These are phyloP conservation scores for Epinephelus lanceolatus DNA, from an alignment of 2,113 vertebrate genomes.

Conservation along the genomic window DNA sequence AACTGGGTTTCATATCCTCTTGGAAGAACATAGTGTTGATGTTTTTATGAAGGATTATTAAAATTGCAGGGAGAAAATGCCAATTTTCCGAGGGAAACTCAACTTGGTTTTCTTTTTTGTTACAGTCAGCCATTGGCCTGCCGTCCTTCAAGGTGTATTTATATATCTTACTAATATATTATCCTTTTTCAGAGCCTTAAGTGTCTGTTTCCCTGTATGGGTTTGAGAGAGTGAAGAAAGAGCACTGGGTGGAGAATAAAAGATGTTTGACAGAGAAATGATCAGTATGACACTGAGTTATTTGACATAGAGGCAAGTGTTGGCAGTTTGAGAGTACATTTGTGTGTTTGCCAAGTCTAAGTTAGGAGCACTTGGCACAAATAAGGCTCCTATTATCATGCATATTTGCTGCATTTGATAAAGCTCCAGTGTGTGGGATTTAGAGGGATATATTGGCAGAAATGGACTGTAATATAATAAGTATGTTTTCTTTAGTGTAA, in stretches of 20 bases:
- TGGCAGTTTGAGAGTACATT: not conserved
- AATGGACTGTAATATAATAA: no score
- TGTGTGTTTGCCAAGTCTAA: not conserved
- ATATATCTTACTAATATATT: not conserved
- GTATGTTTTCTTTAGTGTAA: no score
- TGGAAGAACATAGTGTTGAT: not conserved
- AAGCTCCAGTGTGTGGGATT: no score
- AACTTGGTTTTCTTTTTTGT: not conserved
- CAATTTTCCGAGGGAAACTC: not conserved
- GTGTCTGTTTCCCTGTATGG: not conserved
- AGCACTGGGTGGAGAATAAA: not conserved
- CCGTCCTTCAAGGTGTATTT: constrained; percentile 3
- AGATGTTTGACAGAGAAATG: not conserved
- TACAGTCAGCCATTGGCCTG: not conserved
- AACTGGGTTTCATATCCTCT: not conserved
- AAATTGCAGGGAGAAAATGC: no score
- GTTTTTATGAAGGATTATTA: not conserved
- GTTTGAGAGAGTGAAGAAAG: not conserved
- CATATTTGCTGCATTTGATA: constrained; percentile 6
- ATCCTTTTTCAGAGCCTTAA: not conserved
- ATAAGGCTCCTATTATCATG: not conserved
- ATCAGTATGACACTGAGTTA: not conserved
- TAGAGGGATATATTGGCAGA: no score
- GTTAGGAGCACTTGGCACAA: not conserved
- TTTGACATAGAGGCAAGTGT: not conserved